Percentiles rank a stretch among this genome's conserved stretches.
phyloP scores from a whole-genome alignment of 2,797 vertebrate species.

The Spondyliosoma cantharus region DNA sequence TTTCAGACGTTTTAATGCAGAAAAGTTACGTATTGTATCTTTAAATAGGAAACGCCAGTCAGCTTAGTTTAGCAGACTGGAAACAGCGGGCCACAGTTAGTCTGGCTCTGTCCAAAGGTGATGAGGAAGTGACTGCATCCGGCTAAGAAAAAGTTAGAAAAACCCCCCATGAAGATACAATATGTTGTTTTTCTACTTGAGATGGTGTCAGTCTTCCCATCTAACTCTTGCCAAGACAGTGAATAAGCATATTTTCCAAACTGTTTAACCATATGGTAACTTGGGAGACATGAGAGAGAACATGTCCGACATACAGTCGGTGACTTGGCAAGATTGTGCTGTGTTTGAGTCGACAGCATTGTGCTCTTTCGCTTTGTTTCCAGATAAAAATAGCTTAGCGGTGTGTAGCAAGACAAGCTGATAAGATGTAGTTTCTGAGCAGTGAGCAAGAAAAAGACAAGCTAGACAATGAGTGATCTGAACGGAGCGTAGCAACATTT shows the following conservation, averaged over 20 bases:
- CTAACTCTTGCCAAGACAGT: background rate
- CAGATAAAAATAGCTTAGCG: conserved; percentile 39
- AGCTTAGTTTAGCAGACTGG: background rate
- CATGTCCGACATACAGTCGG: background rate
- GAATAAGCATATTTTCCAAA: background rate
- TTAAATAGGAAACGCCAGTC: background rate
- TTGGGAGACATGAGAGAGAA: background rate
- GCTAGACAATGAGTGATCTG: background rate
- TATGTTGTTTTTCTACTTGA: too few species aligned
- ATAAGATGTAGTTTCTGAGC: conserved; percentile 17
- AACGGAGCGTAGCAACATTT: conserved; percentile 26
- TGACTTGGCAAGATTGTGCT: conserved; percentile 13
- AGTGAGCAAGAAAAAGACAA: conserved; percentile 21
- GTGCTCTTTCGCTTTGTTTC: background rate
- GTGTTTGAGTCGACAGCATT: conserved; percentile 3
- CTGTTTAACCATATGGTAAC: background rate
- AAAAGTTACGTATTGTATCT: too few species aligned
- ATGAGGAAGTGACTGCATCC: background rate
- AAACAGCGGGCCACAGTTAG: background rate
- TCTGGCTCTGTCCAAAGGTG: background rate
- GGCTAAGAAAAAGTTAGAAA: too few species aligned
- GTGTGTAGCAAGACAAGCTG: conserved; percentile 16
- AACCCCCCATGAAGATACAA: too few species aligned
- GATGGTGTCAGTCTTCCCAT: background rate
- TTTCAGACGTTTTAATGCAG: too few species aligned